Evolutionary conservation across 2,888 invertebrate genomes (phyloP), one percentile per base, ranked within the genome.

Genomic region (Conomelus anceps): DNA sequence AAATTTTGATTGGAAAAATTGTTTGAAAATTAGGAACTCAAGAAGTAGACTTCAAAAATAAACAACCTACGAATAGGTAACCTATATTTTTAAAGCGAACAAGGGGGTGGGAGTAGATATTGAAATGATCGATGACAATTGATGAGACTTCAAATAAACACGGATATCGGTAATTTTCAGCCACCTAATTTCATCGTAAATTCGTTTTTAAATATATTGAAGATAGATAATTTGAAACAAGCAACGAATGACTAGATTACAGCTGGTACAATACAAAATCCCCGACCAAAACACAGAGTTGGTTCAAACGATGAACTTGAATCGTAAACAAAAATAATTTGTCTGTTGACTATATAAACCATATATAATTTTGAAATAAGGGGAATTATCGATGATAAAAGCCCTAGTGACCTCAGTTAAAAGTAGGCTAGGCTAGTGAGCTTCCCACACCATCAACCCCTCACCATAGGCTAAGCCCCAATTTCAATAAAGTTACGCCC

Each of bases 401-500:
- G 86, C 88, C 91, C 90, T 90, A 89, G 89, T 89, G 89, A 87
- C 89, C 89, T 88, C 84, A 88, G 85, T 88, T 23, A 23, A 85
- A 86, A 89, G 87, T 84, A 87, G 88, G 89, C 87, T 89, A 90
- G 86, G 88, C 86, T 86, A 86, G 26, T 86, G 29, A 86, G 86
- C 86, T 86, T 86, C 86, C 86, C 86, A 86, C 86, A 86, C 86
- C 23, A 29, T 86, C 29, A 24, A 29, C 86, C 86, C 86, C 86
- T 23, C 86, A 86, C 86, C 86, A 24, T 86, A 23, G 86, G 86
- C 26, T 86, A 86, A 91, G 91, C 91, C 91, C 91, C 91, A 90
- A 90, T 91, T 91, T 91, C 89, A 89, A 91, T 89, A 88, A 89
- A 89, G 87, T 90, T 90, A 89, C 89, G 89, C 90, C 89, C 89